Evolutionary conservation across 2,888 invertebrate genomes (phyloP).

Genomic region (Meloe dianella): DNA sequence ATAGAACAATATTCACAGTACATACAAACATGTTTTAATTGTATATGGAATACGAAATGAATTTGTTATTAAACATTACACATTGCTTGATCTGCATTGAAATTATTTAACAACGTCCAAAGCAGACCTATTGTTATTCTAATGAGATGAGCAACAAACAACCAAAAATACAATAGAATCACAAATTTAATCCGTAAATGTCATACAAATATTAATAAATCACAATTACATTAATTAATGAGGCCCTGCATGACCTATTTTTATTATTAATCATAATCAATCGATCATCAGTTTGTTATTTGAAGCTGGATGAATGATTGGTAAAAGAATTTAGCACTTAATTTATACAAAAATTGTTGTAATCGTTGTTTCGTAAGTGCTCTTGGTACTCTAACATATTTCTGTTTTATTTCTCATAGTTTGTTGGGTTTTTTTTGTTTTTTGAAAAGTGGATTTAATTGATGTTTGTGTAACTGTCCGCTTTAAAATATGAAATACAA

Average conservation of each 20-base stretch:
- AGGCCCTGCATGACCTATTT: not conserved
- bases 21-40: not conserved
- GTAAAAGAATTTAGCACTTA: too few species aligned
- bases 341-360: too few species aligned
- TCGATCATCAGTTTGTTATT: not conserved
- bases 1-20: not conserved
- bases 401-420: too few species aligned
- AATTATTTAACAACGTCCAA: not conserved
- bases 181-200: not conserved
- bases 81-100: not conserved
- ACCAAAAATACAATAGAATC: not conserved
- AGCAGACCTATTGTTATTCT: not conserved
- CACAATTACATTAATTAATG: not conserved
- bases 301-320: not conserved
- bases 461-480: not conserved
- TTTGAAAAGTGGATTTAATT: not conserved
- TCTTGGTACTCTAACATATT: too few species aligned
- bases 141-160: not conserved
- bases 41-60: not conserved
- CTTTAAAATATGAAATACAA: not conserved
- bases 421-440: too few species aligned
- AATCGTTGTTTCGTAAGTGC: too few species aligned
- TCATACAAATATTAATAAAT: not conserved
- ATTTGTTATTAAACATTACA: not conserved
- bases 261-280: not conserved